phyloP scores from a whole-genome alignment of 2,888 invertebrate genomes.

The Scaeva pyrastri region DNA sequence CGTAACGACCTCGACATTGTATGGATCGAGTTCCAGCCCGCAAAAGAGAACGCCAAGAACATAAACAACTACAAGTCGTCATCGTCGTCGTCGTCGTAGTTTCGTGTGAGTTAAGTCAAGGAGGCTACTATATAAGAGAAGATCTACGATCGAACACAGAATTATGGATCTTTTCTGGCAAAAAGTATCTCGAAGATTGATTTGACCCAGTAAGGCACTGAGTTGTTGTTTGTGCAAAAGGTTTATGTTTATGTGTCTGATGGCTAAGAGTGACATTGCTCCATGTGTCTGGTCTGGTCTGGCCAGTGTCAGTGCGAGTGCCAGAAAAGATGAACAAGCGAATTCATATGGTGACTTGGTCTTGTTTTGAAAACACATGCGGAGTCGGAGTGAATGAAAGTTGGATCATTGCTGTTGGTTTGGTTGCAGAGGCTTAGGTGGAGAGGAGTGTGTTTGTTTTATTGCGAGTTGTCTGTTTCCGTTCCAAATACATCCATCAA shows the following conservation, averaged over 20 bases:
- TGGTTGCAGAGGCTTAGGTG: neutral
- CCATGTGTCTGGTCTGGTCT: slow-evolving; percentile 39
- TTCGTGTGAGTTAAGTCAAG: neutral
- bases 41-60: slow-evolving; percentile 37
- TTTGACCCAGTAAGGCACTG: slow-evolving; percentile 69
- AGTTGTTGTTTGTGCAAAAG: slow-evolving; percentile 27
- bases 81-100: too few relatives aligned
- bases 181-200: slow-evolving; percentile 54
- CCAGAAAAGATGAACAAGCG: neutral
- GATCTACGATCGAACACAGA: slow-evolving; percentile 22
- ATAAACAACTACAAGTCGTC: neutral
- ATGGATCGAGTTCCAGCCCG: neutral
- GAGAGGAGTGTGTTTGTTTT: slow-evolving; percentile 20
- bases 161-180: slow-evolving; percentile 43
- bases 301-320: neutral
- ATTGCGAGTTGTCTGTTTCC: slow-evolving; percentile 58
- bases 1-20: slow-evolving; percentile 62
- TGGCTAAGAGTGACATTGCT: slow-evolving; percentile 57
- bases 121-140: slow-evolving; percentile 5
- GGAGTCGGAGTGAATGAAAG: slow-evolving; percentile 55
- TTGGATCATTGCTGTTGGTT: slow-evolving; percentile 4
- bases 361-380: slow-evolving; percentile 13
- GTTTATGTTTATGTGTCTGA: slow-evolving; percentile 48
- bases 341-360: neutral
- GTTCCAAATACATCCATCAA: slow-evolving; percentile 66